Evolutionary conservation across 2,797 vertebrate genomes (phyloP), one percentile per base, ranked within the genome.

Genomic region (Lacerta agilis): DNA sequence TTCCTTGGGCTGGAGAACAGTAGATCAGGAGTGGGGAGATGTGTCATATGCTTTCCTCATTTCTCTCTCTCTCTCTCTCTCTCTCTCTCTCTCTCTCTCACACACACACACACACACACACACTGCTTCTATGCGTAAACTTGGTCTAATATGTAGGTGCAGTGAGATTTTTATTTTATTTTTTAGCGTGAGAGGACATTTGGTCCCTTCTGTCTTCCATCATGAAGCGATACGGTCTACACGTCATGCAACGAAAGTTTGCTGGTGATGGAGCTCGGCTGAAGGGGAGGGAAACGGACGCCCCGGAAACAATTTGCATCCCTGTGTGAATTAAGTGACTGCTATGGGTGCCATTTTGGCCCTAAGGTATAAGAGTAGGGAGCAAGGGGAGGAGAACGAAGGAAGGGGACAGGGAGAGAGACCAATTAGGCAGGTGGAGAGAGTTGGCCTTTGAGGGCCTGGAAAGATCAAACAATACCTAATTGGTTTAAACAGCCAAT

Each of bases 381-480:
- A 33, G 49, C 15, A 5, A 0, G 41, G 5, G 3, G 2, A 17
- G 55, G 10, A 33, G 41, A 9, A 0, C 4, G 79, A 87, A 82
- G 23, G 1, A 5, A 5, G 64, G 38, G 23, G 18, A 20, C 7
- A 1, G 3, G 86, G 82, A 79, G 66, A 45, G 20, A 61, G 25
- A 38, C 8, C 43, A 88, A 87, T 86, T 71, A 88, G 66, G 3
- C 72, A 15, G 23, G 79, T 77, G 8, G 29, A 69, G 49, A 82
- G 11, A 75, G 29, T 8, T 88, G 49, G 11, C 33, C 69, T 89
- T 90, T 38, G 4, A 77, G 23, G 18, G 5, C 75, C 43, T 87
- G 38, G 78, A 86, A 89, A 91, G 85, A 88, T 86, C 41, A 92
- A 89, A 88, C 79, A 58, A 55, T 25, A 82, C 13, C 29, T 93